These are phyloP conservation scores for Papilio elwesi DNA, from an alignment of 2,888 invertebrate genomes.

Conservation along the genomic window DNA sequence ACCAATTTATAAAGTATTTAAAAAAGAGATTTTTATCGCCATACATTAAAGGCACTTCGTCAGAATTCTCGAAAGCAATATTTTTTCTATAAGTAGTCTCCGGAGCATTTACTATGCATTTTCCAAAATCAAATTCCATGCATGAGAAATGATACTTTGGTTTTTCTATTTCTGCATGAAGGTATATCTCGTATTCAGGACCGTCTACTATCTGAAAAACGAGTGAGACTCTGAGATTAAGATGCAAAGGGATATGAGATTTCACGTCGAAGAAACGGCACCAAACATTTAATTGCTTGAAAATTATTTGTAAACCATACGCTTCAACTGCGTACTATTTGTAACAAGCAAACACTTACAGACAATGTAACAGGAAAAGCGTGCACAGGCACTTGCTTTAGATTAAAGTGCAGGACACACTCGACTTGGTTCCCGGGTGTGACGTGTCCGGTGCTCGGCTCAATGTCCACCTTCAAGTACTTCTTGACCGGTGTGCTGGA, in stretches of 20 bases:
- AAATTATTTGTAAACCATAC: neutral
- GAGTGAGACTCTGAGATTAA: neutral
- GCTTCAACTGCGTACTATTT: conserved; percentile 1
- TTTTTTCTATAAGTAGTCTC: conserved; percentile 75
- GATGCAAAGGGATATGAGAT: too few species aligned
- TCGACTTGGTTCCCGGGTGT: conserved; percentile 63
- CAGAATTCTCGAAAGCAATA: conserved; percentile 67
- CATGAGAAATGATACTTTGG: conserved; percentile 86
- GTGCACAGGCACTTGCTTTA: conserved; percentile 72
- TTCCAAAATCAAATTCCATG: conserved; percentile 86
- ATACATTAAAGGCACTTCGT: conserved; percentile 66
- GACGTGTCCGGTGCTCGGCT: conserved; percentile 70
- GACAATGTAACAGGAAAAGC: conserved; percentile 68
- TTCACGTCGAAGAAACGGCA: too few species aligned
- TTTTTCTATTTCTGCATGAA: conserved; percentile 84
- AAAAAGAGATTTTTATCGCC: conserved; percentile 31
- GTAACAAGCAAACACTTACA: conserved; percentile 52
- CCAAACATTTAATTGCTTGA: too few species aligned
- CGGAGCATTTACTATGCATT: conserved; percentile 85
- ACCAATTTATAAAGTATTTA: too few species aligned
- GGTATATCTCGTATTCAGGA: conserved; percentile 83
- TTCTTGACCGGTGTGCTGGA: conserved; percentile 64
- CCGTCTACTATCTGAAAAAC: conserved; percentile 86
- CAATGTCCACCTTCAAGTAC: conserved; percentile 66
- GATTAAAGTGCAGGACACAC: conserved; percentile 66